These are phyloP conservation scores for Nematopogon swammerdamellus DNA, from an alignment of 2,888 invertebrate species.

Conservation along the genomic window DNA sequence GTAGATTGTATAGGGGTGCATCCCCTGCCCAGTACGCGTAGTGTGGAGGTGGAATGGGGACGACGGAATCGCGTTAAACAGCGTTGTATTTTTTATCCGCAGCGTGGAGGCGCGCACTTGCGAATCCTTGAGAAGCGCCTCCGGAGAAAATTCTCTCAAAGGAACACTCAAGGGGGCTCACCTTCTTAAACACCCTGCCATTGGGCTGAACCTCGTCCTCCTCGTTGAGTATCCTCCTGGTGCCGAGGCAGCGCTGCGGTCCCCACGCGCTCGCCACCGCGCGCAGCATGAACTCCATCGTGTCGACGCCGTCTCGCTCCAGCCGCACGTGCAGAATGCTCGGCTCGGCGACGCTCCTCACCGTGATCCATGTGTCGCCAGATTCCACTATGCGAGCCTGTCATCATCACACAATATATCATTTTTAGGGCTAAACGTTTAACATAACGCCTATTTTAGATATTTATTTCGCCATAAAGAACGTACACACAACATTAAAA, in stretches of 20 bases:
- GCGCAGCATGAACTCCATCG: conserved; percentile 80
- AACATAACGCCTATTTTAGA: too few species aligned
- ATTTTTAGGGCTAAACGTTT: too few species aligned
- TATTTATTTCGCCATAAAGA: too few species aligned
- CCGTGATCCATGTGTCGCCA: conserved; percentile 66
- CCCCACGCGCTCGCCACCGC: conserved; percentile 74
- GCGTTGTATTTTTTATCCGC: too few species aligned
- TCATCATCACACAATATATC: conserved; percentile 9
- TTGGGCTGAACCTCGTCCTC: conserved; percentile 94
- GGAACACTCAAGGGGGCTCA: conserved; percentile 19
- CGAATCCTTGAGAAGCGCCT: too few species aligned
- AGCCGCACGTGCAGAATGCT: conserved; percentile 69
- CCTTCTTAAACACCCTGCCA: conserved; percentile 95
- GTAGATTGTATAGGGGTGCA: too few species aligned
- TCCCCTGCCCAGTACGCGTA: too few species aligned
- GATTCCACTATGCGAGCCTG: conserved; percentile 69
- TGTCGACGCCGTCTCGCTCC: conserved; percentile 72
- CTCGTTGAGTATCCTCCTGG: conserved; percentile 85
- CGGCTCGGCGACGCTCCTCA: conserved; percentile 68
- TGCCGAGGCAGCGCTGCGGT: conserved; percentile 79
- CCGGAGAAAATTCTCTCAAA: too few species aligned
- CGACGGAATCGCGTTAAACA: too few species aligned
- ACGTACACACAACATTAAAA: too few species aligned
- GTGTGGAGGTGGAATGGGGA: too few species aligned
- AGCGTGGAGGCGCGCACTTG: too few species aligned